Evolutionary conservation across 2,113 vertebrate species (phyloP).

Genomic region (Girardinichthys multiradiatus): DNA sequence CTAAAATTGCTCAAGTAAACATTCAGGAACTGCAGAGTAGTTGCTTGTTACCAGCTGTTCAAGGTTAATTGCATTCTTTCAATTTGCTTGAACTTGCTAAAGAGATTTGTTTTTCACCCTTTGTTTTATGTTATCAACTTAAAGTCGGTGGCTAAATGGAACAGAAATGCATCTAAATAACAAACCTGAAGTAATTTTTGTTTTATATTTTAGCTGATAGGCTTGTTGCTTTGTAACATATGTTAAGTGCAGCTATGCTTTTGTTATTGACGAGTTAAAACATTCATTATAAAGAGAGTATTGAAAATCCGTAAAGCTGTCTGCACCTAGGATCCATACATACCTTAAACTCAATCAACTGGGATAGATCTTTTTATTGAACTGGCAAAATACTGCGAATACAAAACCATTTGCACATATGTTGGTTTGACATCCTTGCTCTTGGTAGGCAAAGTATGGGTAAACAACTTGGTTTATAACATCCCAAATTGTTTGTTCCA

Average conservation of each 20-base stretch:
- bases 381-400: slow-evolving; percentile 42
- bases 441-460: neutral
- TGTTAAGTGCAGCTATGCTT: slow-evolving; percentile 40
- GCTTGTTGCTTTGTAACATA: slow-evolving; percentile 32
- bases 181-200: slow-evolving; percentile 7
- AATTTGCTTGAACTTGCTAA: slow-evolving; percentile 31
- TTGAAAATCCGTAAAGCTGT: slow-evolving; percentile 66
- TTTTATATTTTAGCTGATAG: slow-evolving; percentile 24
- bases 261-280: slow-evolving; percentile 60
- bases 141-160: slow-evolving; percentile 20
- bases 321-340: slow-evolving; percentile 39
- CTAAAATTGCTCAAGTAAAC: slow-evolving; percentile 44
- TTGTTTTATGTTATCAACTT: neutral
- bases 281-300: slow-evolving; percentile 60
- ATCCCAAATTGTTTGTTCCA: slow-evolving; percentile 54
- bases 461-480: slow-evolving; percentile 11
- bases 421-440: slow-evolving; percentile 14
- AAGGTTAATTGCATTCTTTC: slow-evolving; percentile 42
- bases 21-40: slow-evolving; percentile 48
- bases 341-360: slow-evolving; percentile 50
- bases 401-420: slow-evolving; percentile 3
- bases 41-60: slow-evolving; percentile 57
- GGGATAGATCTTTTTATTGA: slow-evolving; percentile 57
- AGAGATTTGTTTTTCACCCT: slow-evolving; percentile 17
- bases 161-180: slow-evolving; percentile 22